Evolutionary conservation across 2,888 invertebrate genomes (phyloP).

Genomic region (Nemurella pictetii): DNA sequence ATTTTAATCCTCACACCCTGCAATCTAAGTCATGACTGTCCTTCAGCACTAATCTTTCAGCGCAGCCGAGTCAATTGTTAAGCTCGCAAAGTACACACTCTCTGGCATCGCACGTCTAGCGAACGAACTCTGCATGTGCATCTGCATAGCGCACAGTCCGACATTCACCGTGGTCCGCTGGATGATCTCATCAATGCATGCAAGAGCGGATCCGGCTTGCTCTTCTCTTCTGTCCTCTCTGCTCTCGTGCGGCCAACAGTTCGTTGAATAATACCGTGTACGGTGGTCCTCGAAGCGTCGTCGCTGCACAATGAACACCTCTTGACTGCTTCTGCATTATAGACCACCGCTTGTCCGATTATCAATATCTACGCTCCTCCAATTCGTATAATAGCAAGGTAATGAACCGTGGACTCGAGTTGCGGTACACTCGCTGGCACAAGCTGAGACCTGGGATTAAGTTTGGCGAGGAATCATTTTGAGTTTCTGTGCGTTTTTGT

Average conservation of each 20-base stretch:
- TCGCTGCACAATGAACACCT: neutral
- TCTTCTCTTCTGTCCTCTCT: no score
- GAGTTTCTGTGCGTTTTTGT: no score
- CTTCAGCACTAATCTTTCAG: neutral
- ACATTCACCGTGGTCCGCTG: no score
- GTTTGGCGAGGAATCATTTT: no score
- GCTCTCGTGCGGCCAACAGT: no score
- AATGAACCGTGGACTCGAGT: neutral
- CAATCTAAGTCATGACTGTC: no score
- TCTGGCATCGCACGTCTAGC: neutral
- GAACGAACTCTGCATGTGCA: neutral
- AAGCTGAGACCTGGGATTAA: no score
- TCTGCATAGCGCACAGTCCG: no score
- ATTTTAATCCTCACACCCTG: no score
- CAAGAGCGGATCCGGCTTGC: neutral
- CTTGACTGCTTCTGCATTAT: neutral
- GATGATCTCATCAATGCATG: neutral
- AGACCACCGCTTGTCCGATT: neutral
- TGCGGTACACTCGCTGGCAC: neutral
- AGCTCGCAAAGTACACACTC: neutral
- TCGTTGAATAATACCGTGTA: neutral
- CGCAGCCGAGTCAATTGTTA: neutral
- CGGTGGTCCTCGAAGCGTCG: neutral
- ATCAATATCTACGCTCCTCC: constrained; percentile 11
- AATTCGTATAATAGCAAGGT: constrained; percentile 4